A percentile compares a stretch with the other conserved stretches of the same genome.
phyloP scores from a whole-genome alignment of 2,888 invertebrate species.

The Andrena marginata region DNA sequence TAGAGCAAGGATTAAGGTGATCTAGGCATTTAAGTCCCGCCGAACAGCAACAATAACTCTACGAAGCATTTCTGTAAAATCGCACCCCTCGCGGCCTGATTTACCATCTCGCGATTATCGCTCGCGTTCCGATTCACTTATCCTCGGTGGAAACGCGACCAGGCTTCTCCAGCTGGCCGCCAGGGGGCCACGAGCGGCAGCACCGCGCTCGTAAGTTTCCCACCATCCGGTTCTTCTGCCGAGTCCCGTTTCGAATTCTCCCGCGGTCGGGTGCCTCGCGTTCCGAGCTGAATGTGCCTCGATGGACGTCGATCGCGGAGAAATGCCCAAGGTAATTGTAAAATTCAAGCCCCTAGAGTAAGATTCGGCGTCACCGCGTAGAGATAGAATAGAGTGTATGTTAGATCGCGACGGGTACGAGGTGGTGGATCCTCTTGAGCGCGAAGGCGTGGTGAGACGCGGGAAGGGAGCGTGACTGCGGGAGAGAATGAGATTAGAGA shows the following conservation, averaged over 20 bases:
- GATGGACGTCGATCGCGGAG: background rate
- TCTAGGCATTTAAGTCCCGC: background rate
- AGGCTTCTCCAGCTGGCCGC: background rate
- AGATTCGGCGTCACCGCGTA: background rate
- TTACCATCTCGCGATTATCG: background rate
- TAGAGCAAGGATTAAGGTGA: conserved; percentile 8
- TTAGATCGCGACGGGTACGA: conserved; percentile 2
- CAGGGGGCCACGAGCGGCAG: no score
- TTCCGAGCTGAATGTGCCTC: no score
- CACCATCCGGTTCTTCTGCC: background rate
- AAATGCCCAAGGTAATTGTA: background rate
- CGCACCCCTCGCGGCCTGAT: background rate
- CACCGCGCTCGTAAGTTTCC: background rate
- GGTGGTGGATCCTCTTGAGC: conserved; percentile 31
- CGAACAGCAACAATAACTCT: background rate
- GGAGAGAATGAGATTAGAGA: conserved; percentile 58
- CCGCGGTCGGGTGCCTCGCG: no score
- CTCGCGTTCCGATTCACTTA: background rate
- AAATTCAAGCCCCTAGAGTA: background rate
- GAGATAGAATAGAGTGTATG: background rate
- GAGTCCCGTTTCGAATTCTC: no score
- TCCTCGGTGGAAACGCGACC: background rate
- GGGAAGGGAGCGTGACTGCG: background rate
- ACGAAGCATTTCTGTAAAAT: background rate
- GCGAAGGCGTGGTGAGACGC: background rate